Evolutionary conservation across 1,140 invertebrate species (phyloP), one percentile per base, ranked within the genome.

Genomic region (Harpegnathos saltator): DNA sequence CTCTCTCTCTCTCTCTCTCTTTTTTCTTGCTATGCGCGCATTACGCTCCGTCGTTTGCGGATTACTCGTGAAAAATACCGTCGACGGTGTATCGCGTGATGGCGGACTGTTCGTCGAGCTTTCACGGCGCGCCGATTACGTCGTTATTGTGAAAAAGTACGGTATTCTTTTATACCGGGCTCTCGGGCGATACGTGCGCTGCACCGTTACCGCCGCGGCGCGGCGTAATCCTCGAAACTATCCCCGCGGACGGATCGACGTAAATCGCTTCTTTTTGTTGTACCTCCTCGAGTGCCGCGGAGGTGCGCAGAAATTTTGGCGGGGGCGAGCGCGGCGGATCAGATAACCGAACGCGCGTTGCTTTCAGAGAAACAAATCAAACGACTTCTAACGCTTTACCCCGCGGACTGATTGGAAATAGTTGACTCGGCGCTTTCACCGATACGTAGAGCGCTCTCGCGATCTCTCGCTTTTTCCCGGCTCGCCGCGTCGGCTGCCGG

Each of bases 61-160:
- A 71, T 50, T 2, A 62, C 4, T 1, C 17, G 48, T 48, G 29
- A 44, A 62, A 83, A 71, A 69, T 72, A 50, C 54, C 33, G 59
- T 63, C 58, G 54, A n/a, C 12, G 24, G 12, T 9, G 38, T 44
- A 84, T 86, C 44, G 73, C 74, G 84, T 86, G 82, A 24, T 44
- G 7, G 12, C 7, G 11, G 14, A n/a, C 12, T 44, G 19, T 86
- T 84, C 12, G 63, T 29, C 54, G 24, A 72, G 61, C 33, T 85
- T 61, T 83, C 61, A 44, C 22, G 24, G 29, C 24, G 29, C 24
- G 15, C 14, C 33, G 52, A 69, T 62, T 48, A 84, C 61, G 65
- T 72, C 24, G 19, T 48, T 75, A 29, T 17, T 56, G 17, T 59
- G 29, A 58, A 65, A 84, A 86, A 50, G 2, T 72, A 59, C 48